Evolutionary conservation across 2,888 invertebrate species (phyloP).

Genomic region (Andrena dorsata): DNA sequence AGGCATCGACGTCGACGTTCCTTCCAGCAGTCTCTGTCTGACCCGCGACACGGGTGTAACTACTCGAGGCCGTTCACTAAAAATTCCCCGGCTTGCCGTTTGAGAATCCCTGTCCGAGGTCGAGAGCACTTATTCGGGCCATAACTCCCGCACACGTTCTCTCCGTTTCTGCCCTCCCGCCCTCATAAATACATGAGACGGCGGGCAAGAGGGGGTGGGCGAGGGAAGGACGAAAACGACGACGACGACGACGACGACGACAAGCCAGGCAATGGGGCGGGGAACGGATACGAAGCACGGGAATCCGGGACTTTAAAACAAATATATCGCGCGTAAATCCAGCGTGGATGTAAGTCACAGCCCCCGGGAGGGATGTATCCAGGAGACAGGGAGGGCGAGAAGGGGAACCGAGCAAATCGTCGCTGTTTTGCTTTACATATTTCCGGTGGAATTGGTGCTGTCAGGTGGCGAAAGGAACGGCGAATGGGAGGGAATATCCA

Average conservation of each 20-base stretch:
- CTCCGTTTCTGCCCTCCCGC: constrained; percentile 78
- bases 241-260: constrained; percentile 66
- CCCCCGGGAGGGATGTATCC: constrained; percentile 56
- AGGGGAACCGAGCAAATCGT: constrained; percentile 79
- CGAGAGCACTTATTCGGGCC: constrained; percentile 82
- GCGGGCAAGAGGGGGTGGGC: constrained; percentile 41
- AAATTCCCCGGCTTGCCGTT: constrained; percentile 24
- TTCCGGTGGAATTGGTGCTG: constrained; percentile 72
- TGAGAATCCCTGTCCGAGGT: constrained; percentile 77
- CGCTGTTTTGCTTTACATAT: constrained; percentile 82
- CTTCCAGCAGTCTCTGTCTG: neutral
- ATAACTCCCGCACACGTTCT: constrained; percentile 81
- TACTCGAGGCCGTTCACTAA: neutral
- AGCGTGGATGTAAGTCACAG: constrained; percentile 76
- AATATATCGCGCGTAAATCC: constrained; percentile 84
- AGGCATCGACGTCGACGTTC: neutral
- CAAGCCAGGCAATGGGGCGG: constrained; percentile 58
- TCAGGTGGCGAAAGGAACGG: constrained; percentile 54
- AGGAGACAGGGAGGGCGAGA: constrained; percentile 39
- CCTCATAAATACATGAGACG: constrained; percentile 81
- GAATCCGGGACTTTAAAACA: constrained; percentile 83
- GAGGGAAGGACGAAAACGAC: constrained; percentile 60
- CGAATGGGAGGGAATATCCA: neutral
- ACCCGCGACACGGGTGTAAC: neutral
- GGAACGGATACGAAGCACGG: constrained; percentile 60